Conservation (phyloP, 2,888 invertebrate species). For the Euproctis similis region DNA sequence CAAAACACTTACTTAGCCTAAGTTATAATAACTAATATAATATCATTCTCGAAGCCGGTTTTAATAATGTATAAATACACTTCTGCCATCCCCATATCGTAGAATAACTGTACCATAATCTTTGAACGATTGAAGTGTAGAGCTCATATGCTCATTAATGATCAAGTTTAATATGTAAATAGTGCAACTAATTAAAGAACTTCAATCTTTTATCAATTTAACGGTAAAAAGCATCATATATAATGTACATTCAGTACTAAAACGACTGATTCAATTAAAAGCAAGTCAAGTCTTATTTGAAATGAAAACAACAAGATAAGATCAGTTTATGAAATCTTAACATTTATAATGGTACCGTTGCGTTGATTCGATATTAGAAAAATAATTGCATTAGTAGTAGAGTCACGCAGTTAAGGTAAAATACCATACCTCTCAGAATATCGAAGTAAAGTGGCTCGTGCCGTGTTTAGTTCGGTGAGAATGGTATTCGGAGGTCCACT, state of each 20-base stretch:
- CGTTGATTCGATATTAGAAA: too few species aligned
- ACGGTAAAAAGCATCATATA: slow-evolving; percentile 5
- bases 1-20: background rate
- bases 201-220: slow-evolving; percentile 5
- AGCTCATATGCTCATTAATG: slow-evolving; percentile 1
- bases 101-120: background rate
- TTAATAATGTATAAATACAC: background rate
- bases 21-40: background rate
- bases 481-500: too few species aligned
- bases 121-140: background rate
- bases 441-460: too few species aligned
- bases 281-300: slow-evolving; percentile 29
- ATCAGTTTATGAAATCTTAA: slow-evolving; percentile 41
- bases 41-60: slow-evolving; percentile 3
- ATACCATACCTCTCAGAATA: too few species aligned
- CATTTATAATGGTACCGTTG: slow-evolving; percentile 25
- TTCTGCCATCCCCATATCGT: slow-evolving; percentile 2
- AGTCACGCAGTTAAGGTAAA: too few species aligned
- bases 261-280: slow-evolving; percentile 29
- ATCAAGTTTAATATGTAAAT: slow-evolving; percentile 4
- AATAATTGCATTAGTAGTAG: too few species aligned
- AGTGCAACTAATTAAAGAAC: slow-evolving; percentile 5
- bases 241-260: slow-evolving; percentile 13
- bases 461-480: too few species aligned
- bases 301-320: slow-evolving; percentile 28